A percentile compares a stretch with the other conserved stretches of the same genome.
These are phyloP conservation scores for Danaus chrysippus DNA, from an alignment of 2,888 invertebrate species.

Conservation along the genomic window DNA sequence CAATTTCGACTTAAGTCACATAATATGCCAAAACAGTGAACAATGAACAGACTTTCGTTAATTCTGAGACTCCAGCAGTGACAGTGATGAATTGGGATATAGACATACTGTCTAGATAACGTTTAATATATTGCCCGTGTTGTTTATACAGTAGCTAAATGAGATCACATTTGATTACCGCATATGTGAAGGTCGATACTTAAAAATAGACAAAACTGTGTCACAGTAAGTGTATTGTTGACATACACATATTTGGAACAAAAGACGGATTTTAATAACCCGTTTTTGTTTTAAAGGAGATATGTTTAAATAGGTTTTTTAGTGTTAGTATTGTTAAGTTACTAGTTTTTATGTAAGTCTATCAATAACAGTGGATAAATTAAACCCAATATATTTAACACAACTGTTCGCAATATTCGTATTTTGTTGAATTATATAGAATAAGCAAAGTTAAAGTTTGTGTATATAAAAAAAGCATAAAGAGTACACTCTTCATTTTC, in stretches of 20 bases:
- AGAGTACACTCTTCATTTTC: not conserved
- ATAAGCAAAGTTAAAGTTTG: too few species aligned
- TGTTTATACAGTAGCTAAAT: conserved; percentile 47
- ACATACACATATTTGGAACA: conserved; percentile 19
- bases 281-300: too few species aligned
- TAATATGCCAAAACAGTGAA: conserved; percentile 36
- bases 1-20: too few species aligned
- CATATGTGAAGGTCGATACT: conserved; percentile 40
- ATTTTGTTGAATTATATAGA: too few species aligned
- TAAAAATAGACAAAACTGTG: conserved; percentile 36
- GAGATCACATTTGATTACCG: conserved; percentile 49
- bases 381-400: too few species aligned
- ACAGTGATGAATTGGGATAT: conserved; percentile 69
- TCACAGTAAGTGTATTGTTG: conserved; percentile 39
- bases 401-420: too few species aligned
- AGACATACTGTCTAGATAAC: conserved; percentile 72
- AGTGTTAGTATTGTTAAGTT: too few species aligned
- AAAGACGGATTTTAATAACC: not conserved
- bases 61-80: conserved; percentile 39
- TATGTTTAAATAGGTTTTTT: too few species aligned
- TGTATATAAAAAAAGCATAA: too few species aligned
- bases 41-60: conserved; percentile 60
- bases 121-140: conserved; percentile 65
- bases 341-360: too few species aligned
- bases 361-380: too few species aligned